A percentile compares a stretch with the other conserved stretches of the same genome.
These are phyloP conservation scores for Sciurus niger DNA, from an alignment of 2,113 vertebrate genomes.

Conservation along the genomic window DNA sequence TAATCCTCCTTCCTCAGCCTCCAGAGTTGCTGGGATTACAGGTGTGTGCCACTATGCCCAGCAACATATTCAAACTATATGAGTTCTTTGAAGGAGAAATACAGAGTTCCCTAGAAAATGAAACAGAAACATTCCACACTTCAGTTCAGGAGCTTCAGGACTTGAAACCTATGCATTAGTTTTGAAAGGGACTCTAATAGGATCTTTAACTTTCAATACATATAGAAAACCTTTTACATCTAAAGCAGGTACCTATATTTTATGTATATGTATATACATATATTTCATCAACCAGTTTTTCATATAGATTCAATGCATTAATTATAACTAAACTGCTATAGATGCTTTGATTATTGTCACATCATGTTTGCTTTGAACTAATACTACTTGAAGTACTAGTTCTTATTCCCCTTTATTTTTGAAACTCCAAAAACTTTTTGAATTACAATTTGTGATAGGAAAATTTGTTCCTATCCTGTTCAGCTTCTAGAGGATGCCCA, in stretches of 20 bases:
- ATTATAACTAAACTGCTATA: neutral
- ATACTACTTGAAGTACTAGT: neutral
- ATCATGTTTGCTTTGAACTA: neutral
- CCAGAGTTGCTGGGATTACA: too few relatives aligned
- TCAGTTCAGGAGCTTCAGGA: neutral
- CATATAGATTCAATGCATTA: neutral
- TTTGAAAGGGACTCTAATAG: neutral
- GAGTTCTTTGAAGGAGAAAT: neutral
- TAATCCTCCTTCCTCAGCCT: too few relatives aligned
- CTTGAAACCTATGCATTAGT: neutral
- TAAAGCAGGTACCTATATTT: neutral
- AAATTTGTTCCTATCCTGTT: neutral
- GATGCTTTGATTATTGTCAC: constrained; percentile 21
- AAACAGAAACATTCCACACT: neutral
- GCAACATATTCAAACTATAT: neutral
- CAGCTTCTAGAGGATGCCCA: neutral
- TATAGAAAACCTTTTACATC: neutral
- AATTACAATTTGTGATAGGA: neutral
- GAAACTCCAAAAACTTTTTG: neutral
- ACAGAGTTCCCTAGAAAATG: neutral
- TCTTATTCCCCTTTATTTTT: neutral
- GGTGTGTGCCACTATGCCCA: too few relatives aligned
- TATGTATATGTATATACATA: neutral
- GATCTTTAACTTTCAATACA: neutral
- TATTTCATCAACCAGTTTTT: neutral